Evolutionary conservation across 2,888 invertebrate genomes (phyloP), one percentile per base, ranked within the genome.

Genomic region (Torymus tubicola): DNA sequence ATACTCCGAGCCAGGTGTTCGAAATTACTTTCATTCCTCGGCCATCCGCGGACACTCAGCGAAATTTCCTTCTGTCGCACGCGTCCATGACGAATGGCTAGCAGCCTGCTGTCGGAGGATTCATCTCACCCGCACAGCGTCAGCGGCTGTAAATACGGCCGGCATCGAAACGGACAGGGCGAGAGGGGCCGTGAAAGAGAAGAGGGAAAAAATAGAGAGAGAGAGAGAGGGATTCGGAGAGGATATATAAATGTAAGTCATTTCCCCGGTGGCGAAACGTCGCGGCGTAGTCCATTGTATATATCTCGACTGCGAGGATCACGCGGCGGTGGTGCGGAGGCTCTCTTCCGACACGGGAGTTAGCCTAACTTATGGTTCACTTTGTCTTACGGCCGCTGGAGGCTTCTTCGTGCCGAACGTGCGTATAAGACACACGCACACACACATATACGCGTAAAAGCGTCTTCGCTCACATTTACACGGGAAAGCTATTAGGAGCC

Each of bases 231-330:
- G 2, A 42, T 70, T 61, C 10, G 68, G 31, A 16, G 18, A 2
- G n/a, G 63, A 69, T 76, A 76, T 53, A 75, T n/a, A n/a, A 75
- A 76, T 69, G 63, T 55, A 55, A 55, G 76, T 69, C 76, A 52
- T 69, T 69, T 69, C 69, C 69, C 68, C n/a, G 68, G 69, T 63
- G 63, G 53, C 61, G 52, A 53, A 24, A 53, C n/a, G 68, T 61
- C 58, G 58, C 55, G 8, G 11, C 67, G 5, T 24, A 68, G 63
- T 75, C 52, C 64, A 58, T 63, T 77, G 58, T 42, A 70, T 69
- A 31, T 31, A 31, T 31, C 31, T 8, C 31, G 2, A 31, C 31
- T 31, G 31, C 31, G 31, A 8, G 31, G 31, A 31, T 31, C 31
- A 31, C 3, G 31, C 3, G 31, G 31, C 31, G 31, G 31, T 8